Conservation (phyloP, 2,888 invertebrate species). For the Lasioglossum marginatum region DNA sequence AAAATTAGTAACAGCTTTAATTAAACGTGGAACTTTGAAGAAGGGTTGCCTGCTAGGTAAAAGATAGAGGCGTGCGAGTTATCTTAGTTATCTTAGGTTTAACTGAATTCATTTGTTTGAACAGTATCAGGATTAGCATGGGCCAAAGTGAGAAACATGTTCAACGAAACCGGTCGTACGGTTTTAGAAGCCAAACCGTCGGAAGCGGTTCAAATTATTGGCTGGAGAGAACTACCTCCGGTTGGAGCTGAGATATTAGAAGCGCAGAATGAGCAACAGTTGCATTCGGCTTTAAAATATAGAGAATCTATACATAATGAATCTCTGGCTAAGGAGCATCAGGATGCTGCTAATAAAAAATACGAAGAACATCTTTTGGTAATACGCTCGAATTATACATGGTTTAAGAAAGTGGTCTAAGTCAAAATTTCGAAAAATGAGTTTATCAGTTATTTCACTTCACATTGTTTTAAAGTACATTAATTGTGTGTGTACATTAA, state of each 20-base stretch:
- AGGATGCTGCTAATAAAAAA: conserved; percentile 88
- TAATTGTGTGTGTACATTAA: too few relatives aligned
- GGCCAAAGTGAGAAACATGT: conserved; percentile 93
- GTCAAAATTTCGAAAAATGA: too few relatives aligned
- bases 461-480: too few relatives aligned
- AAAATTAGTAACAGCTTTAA: conserved; percentile 86
- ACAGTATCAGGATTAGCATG: conserved; percentile 93
- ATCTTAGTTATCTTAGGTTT: neutral
- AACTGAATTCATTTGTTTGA: neutral
- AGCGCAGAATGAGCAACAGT: conserved; percentile 91
- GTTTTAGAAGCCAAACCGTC: conserved; percentile 91
- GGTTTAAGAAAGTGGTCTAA: too few relatives aligned
- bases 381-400: conserved; percentile 46
- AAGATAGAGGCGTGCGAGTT: neutral
- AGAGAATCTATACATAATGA: conserved; percentile 87
- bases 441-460: too few relatives aligned
- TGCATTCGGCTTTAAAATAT: conserved; percentile 88
- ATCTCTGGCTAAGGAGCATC: conserved; percentile 88
- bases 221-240: conserved; percentile 95
- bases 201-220: conserved; percentile 93
- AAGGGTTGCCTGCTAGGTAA: conserved; percentile 86
- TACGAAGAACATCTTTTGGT: conserved; percentile 87
- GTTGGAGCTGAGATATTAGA: conserved; percentile 96
- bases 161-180: conserved; percentile 90
- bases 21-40: conserved; percentile 87